Evolutionary conservation across 1,140 invertebrate species (phyloP), one percentile per base, ranked within the genome.

Genomic region (Drosophila pectinifera): DNA sequence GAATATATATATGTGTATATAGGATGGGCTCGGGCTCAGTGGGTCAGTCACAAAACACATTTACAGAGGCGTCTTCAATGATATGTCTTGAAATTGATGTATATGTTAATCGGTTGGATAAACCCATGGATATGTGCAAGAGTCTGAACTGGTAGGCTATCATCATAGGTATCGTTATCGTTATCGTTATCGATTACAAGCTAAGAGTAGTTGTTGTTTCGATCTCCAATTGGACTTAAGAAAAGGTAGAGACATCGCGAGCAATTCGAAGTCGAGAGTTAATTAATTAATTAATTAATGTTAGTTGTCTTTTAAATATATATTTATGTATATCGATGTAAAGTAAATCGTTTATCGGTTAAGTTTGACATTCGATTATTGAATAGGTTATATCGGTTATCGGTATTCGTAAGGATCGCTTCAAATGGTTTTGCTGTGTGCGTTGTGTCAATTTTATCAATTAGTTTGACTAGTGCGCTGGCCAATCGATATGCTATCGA

Each of bases 31-130:
- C n/a, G n/a, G n/a, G n/a, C n/a, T n/a, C n/a, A n/a, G n/a, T n/a
- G n/a, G n/a, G 28, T 51, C 18, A 51, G 49, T 43, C 18, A 39
- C 51, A 34, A 58, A 74, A 74, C 43, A 63, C 53, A 69, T 80
- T 85, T 77, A 73, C 73, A 56, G 73, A 80, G 82, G 81, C 78
- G 56, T 68, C 36, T 64, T 81, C 26, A 75, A 75, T 85, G 82
- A 85, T 85, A 85, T 85, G 81, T 84, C 31, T 86, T 78, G 73
- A 75, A 75, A 54, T 62, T 34, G 13, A 26, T 56, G 28, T 41
- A 39, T 67, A 26, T 56, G 28, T 55, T 42, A 14, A 42, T 39
- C 34, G 28, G 28, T 56, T 28, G 58, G 34, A 26, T 28, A 61
- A 28, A 28, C 13, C 13, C 22, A 18, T 16, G 58, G 63, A 63